phyloP scores from a whole-genome alignment of 2,797 vertebrate species.

The Oreonectes daqikongensis region DNA sequence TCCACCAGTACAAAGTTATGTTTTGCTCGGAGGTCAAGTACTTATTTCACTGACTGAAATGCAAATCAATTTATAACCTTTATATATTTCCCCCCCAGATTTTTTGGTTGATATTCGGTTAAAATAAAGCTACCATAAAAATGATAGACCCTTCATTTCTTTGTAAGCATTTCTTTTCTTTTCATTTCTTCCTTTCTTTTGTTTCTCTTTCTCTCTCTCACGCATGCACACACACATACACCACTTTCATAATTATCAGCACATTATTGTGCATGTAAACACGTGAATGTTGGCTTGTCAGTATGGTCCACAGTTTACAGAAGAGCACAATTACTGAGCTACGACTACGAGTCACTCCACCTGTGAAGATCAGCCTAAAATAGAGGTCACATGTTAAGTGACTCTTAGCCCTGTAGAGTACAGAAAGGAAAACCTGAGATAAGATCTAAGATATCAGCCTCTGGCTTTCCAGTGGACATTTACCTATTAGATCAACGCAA shows the following conservation, averaged over 20 bases:
- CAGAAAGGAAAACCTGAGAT: constrained; percentile 3
- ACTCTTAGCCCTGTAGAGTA: neutral
- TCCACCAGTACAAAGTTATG: too few species aligned
- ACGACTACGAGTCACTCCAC: neutral
- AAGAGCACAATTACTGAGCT: neutral
- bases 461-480: constrained; percentile 13
- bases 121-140: too few species aligned
- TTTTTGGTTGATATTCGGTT: too few species aligned
- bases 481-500: constrained; percentile 11
- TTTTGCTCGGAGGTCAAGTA: too few species aligned
- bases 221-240: too few species aligned
- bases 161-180: too few species aligned
- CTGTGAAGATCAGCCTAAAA: constrained; percentile 30
- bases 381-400: neutral
- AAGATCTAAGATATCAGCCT: constrained; percentile 29
- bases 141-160: too few species aligned
- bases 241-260: neutral
- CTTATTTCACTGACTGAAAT: too few species aligned
- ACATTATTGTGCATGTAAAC: neutral
- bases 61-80: too few species aligned
- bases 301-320: neutral
- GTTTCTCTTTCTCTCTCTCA: too few species aligned
- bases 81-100: too few species aligned
- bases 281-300: neutral
- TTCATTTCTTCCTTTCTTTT: too few species aligned